These are phyloP conservation scores for Selenia dentaria DNA, from an alignment of 2,888 invertebrate genomes.

Conservation along the genomic window DNA sequence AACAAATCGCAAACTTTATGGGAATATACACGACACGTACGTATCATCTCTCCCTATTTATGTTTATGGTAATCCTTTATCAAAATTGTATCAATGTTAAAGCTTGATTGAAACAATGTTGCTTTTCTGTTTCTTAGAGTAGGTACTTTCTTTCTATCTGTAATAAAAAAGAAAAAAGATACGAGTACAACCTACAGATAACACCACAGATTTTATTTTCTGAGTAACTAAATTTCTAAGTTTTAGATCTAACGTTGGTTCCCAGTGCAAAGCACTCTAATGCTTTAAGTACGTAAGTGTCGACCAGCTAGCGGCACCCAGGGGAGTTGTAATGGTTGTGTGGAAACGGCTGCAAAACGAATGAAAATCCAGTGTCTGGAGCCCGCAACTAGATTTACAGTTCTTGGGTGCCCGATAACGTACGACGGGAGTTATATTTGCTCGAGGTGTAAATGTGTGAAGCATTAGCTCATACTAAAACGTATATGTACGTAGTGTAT, in stretches of 20 bases:
- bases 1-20: background rate
- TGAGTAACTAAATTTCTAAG: constrained; percentile 3
- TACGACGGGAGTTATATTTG: constrained; percentile 44
- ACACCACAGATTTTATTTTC: background rate
- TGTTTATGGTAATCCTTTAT: too few species aligned
- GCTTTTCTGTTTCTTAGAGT: background rate
- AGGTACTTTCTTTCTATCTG: too few species aligned
- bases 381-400: constrained; percentile 69
- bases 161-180: background rate
- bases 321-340: constrained; percentile 69
- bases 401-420: constrained; percentile 57
- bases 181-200: background rate
- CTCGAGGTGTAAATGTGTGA: constrained; percentile 26
- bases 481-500: background rate
- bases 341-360: constrained; percentile 68
- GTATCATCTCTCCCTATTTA: too few species aligned
- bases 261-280: constrained; percentile 13
- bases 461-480: constrained; percentile 18
- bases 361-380: constrained; percentile 52
- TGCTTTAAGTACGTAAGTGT: constrained; percentile 43
- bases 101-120: background rate
- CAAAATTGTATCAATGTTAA: too few species aligned
- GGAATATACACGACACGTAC: background rate
- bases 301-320: constrained; percentile 56
- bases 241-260: constrained; percentile 6